Percentiles rank a stretch among this genome's conserved stretches.
Conservation (phyloP, 1,140 invertebrate species). For the Drosophila repleta region DNA sequence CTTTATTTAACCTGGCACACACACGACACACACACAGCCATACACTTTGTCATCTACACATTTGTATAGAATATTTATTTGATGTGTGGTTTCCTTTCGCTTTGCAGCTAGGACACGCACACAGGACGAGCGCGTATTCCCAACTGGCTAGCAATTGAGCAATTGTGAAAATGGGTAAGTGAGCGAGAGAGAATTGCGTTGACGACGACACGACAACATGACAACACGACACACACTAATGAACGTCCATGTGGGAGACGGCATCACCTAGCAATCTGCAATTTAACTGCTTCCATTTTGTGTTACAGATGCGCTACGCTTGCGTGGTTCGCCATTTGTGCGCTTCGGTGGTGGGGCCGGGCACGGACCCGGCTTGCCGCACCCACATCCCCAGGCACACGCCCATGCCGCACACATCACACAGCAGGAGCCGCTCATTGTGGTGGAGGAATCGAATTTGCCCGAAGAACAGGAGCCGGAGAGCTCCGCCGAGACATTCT, state of each 20-base stretch:
- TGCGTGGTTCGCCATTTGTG: constrained; percentile 84
- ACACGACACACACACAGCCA: constrained; percentile 12
- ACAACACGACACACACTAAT: constrained; percentile 22
- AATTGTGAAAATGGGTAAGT: constrained; percentile 76
- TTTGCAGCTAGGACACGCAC: constrained; percentile 51
- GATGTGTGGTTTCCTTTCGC: constrained; percentile 37
- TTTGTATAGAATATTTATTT: constrained; percentile 34
- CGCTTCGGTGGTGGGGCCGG: constrained; percentile 65
- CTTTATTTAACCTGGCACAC: constrained; percentile 50
- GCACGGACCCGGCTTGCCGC: constrained; percentile 1
- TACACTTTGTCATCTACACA: constrained; percentile 1
- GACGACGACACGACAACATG: neutral
- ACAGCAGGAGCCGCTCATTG: constrained; percentile 88
- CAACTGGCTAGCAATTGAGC: constrained; percentile 66
- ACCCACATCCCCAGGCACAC: constrained; percentile 31
- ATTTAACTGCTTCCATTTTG: constrained; percentile 13
- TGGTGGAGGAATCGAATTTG: constrained; percentile 90
- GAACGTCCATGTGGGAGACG: constrained; percentile 18
- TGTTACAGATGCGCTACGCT: constrained; percentile 76
- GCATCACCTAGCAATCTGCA: constrained; percentile 12
- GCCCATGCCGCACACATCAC: constrained; percentile 37
- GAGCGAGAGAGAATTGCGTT: neutral
- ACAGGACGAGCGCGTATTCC: constrained; percentile 39
- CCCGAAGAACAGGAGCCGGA: constrained; percentile 87
- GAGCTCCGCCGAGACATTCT: constrained; percentile 83